Conservation (phyloP, 2,113 vertebrate genomes). For the Falco punctatus region DNA sequence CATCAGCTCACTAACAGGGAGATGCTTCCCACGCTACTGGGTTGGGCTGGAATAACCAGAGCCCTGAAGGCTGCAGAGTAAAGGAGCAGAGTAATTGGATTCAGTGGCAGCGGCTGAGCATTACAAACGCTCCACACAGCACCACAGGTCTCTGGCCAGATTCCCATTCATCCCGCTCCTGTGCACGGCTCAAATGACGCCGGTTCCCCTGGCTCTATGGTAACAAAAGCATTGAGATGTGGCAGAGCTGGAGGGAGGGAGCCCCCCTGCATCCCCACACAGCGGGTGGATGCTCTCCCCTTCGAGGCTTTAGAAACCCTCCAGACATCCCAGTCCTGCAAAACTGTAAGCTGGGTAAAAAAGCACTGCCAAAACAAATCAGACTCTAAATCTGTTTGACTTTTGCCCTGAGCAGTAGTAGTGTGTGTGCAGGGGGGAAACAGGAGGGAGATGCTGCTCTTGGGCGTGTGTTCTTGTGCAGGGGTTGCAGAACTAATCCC, state of each 20-base stretch:
- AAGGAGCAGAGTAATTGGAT: neutral
- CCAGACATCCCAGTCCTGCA: neutral
- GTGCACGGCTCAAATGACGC: accelerated
- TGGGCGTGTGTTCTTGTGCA: neutral
- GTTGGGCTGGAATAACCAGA: neutral
- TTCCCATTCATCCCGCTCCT: neutral
- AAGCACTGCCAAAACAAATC: neutral
- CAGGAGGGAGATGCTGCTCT: neutral
- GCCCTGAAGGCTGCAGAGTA: neutral
- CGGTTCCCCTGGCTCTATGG: neutral
- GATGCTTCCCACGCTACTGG: neutral
- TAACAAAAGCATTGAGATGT: neutral
- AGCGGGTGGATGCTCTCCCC: neutral
- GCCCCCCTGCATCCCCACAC: neutral
- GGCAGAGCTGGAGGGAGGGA: neutral
- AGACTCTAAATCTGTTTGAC: neutral
- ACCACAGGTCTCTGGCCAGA: neutral
- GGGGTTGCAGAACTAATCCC: neutral
- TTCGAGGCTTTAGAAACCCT: neutral
- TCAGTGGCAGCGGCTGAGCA: neutral
- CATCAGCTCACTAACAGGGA: neutral
- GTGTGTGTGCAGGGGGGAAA: neutral
- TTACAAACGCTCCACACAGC: neutral
- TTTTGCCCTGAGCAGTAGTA: neutral
- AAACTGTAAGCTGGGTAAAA: neutral